Percentiles rank a stretch among this genome's conserved stretches.
Conservation (phyloP, 2,888 invertebrate genomes). For the Eupithecia vulgata region DNA sequence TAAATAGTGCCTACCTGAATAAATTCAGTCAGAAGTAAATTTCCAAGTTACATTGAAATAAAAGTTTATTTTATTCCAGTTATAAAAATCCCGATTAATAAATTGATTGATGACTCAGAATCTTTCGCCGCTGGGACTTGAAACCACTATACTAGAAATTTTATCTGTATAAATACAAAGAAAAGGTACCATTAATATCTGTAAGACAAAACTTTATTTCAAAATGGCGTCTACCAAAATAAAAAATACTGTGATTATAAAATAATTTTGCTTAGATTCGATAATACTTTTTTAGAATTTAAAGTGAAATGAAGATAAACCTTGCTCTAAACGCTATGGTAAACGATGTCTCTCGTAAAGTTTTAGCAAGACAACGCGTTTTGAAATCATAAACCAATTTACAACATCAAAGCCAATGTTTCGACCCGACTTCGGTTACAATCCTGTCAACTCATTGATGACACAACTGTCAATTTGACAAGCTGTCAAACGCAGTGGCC, state of each 20-base stretch:
- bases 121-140: background rate
- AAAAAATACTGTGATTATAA: no score
- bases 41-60: background rate
- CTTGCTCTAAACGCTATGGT: no score
- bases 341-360: no score
- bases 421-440: background rate
- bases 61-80: background rate
- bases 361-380: background rate
- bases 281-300: no score
- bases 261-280: no score
- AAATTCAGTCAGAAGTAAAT: background rate
- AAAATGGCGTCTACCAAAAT: no score
- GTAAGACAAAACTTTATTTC: no score
- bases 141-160: background rate
- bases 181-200: no score
- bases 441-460: background rate
- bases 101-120: background rate
- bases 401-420: slow-evolving; percentile 7
- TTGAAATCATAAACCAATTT: background rate
- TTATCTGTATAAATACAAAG: background rate
- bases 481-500: slow-evolving; percentile 5
- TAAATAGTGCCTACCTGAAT: background rate
- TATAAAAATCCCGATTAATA: background rate
- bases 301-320: no score
- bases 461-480: background rate